phyloP scores from a whole-genome alignment of 2,113 vertebrate genomes.

The Vidua chalybeata region DNA sequence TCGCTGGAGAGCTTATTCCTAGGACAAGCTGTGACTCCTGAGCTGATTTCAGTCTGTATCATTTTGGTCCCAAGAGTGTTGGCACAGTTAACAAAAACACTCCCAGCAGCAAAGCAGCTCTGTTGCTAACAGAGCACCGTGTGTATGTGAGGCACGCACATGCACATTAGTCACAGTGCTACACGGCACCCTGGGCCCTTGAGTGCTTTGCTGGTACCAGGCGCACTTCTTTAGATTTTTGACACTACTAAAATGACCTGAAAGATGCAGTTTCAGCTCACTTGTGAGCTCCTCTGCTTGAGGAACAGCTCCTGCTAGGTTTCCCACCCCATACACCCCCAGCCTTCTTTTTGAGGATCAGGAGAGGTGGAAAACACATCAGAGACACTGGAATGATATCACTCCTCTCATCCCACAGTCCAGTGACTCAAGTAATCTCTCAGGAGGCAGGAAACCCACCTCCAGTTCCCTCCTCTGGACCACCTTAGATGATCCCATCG shows the following conservation, averaged over 20 bases:
- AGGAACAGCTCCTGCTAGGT: background rate
- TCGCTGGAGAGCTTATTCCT: background rate
- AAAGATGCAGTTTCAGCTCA: background rate
- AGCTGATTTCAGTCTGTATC: background rate
- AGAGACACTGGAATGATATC: background rate
- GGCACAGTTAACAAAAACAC: slow-evolving; percentile 10
- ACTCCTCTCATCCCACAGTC: background rate
- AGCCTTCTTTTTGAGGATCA: background rate
- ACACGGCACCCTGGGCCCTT: background rate
- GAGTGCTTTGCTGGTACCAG: too few relatives aligned
- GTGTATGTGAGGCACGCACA: background rate
- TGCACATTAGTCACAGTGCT: background rate
- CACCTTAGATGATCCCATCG: background rate
- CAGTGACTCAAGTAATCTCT: background rate
- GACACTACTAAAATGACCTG: accelerated
- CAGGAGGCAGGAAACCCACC: background rate
- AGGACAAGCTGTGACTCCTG: background rate
- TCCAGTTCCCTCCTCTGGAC: background rate
- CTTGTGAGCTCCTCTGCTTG: background rate
- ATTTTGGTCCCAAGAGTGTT: background rate
- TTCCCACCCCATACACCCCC: background rate
- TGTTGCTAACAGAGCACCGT: background rate
- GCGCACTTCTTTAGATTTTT: accelerated
- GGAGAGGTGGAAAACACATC: background rate
- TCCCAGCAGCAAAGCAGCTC: background rate